Base-by-base conservation (phyloP, 2,113 vertebrate genomes). In the Tor tambroides region DNA sequence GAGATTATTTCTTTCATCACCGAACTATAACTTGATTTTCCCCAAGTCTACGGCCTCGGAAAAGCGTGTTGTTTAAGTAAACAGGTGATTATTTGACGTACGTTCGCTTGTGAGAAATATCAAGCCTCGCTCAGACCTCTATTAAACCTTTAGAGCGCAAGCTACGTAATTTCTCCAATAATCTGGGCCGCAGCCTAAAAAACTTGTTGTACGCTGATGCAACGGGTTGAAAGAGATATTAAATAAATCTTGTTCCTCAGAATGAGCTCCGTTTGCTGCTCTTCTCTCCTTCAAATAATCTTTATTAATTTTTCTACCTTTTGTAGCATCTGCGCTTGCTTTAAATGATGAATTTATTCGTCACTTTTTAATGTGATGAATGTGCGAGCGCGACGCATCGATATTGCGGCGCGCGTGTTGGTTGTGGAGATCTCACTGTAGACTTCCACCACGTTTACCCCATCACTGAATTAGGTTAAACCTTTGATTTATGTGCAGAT, bases 401-500 rank as follows among this genome's bases (percentile, higher is more conserved):
- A 91, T 89, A 89, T 89, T 65, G 56, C 81, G 28, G 49, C 1
- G 49, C 4, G 49, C 84, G 72, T 46, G 54, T 71, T 72, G 85
- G 54, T 71, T 72, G 85, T 79, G 87, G 87, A 86, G 89, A 90
- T 87, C 80, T 84, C 78, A 23, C 72, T 65, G 78, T 76, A 78
- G 86, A 23, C 79, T 84, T 72, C 54, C 71, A 19, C 85, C 71
- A 46, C 82, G 41, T 21, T 86, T 76, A 74, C 85, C 54, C 85
- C 65, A 32, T n/a, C 80, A 89, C 91, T 92, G 93, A 94, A 94
- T 94, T 91, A 88, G 87, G 92, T 93, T 88, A 91, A 80, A 72
- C 80, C 76, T 23, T 89, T 94, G 94, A 95, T 94, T 91, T 91
- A 95, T 94, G 93, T 90, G 89, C 89, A 91, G 91, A 94, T 94